phyloP scores from a whole-genome alignment of 2,888 invertebrate genomes.

The Acrocera orbiculus region DNA sequence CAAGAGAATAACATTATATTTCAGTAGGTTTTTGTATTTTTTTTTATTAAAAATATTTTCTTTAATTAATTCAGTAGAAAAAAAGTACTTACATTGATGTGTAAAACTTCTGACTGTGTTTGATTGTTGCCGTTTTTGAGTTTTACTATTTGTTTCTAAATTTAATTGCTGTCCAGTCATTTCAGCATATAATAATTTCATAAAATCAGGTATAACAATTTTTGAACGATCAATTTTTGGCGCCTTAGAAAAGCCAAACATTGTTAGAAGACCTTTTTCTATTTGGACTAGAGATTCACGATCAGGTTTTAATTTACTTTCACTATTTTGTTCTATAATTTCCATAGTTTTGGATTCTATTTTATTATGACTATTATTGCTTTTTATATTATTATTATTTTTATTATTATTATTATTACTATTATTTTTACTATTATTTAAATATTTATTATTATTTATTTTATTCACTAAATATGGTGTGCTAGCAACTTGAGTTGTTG shows the following conservation, averaged over 20 bases:
- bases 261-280: conserved; percentile 29
- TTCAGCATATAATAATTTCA: conserved; percentile 59
- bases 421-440: conserved; percentile 4
- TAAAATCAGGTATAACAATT: conserved; percentile 51
- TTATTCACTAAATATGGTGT: conserved; percentile 14
- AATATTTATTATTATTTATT: conserved; percentile 5
- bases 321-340: conserved; percentile 12
- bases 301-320: conserved; percentile 18
- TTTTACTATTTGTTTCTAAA: conserved; percentile 47
- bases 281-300: conserved; percentile 32
- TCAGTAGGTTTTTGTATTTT: too few species aligned
- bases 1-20: too few species aligned
- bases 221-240: conserved; percentile 32
- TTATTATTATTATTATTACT: conserved; percentile 6
- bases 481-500: conserved; percentile 33
- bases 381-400: conserved; percentile 12
- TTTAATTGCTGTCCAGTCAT: conserved; percentile 46
- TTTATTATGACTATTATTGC: conserved; percentile 12
- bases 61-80: too few species aligned
- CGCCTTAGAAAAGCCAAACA: conserved; percentile 31
- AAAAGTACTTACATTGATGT: conserved; percentile 54
- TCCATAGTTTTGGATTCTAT: conserved; percentile 9
- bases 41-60: too few species aligned
- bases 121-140: too few species aligned
- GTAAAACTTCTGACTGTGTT: conserved; percentile 74